Percentiles rank a stretch among this genome's conserved stretches.
Conservation (phyloP, 2,888 invertebrate species). For the Drosophila niveifrons region DNA sequence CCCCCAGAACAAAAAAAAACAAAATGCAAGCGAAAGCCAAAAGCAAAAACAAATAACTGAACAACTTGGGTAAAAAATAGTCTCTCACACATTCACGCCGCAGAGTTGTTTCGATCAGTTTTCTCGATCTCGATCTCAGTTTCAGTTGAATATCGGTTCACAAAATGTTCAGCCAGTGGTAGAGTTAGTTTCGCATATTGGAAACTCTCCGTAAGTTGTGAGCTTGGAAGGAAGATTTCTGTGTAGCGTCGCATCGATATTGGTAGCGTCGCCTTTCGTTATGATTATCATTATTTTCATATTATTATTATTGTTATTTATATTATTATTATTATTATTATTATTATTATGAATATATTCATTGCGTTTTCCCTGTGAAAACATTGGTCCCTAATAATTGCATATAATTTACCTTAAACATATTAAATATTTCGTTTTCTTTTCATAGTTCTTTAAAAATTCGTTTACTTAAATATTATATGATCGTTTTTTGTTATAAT, state of each 20-base stretch:
- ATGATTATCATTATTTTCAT: no score
- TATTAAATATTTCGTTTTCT: conserved; percentile 20
- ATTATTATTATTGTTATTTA: conserved; percentile 9
- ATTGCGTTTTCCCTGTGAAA: conserved; percentile 16
- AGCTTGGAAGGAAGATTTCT: conserved; percentile 13
- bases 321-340: conserved; percentile 30
- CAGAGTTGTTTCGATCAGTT: conserved; percentile 84
- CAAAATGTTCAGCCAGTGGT: conserved; percentile 5
- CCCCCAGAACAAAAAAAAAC: no score
- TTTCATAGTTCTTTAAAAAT: conserved; percentile 21
- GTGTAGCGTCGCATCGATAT: conserved; percentile 21
- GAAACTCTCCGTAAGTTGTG: conserved; percentile 15
- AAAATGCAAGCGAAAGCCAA: conserved; percentile 9
- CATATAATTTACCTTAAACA: conserved; percentile 46
- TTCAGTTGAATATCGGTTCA: conserved; percentile 23
- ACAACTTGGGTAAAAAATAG: not conserved
- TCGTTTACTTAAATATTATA: conserved; percentile 55
- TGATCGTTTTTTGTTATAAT: conserved; percentile 49
- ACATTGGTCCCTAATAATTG: conserved; percentile 30
- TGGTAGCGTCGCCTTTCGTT: conserved; percentile 24
- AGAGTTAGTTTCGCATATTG: conserved; percentile 23
- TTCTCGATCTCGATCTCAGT: conserved; percentile 16
- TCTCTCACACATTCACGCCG: conserved; percentile 57
- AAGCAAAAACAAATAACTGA: conserved; percentile 3
- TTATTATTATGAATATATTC: conserved; percentile 5